Base-by-base conservation (phyloP, 1,140 invertebrate species). In the Parasteatoda tepidariorum region DNA sequence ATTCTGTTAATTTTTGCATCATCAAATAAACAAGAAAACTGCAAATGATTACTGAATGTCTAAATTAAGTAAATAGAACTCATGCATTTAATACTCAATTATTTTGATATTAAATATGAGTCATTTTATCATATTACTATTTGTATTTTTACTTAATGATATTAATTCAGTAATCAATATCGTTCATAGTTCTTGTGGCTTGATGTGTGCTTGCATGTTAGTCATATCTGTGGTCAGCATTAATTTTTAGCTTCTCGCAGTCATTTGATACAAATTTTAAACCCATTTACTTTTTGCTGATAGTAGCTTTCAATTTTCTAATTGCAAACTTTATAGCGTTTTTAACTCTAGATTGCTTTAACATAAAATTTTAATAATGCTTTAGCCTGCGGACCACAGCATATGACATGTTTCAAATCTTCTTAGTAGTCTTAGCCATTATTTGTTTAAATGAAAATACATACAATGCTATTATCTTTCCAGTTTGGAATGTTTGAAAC, bases 401-500 rank as follows among this genome's bases (percentile, higher is more conserved):
- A n/a, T 70, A 82, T 61, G 66, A 18, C 67, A 76, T 24, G 22
- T 18, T 75, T 28, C 6, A 28, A 38, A 28, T 79, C 68, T 68
- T 71, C 2, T 38, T 18, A 33, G 7, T 26, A 57, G 41, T 33
- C 11, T 68, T 62, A 30, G 24, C 9, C 31, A 28, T 28, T 24
- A 18, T 28, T 28, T 41, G 61, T 26, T 5, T 9, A 61, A 34
- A 75, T 61, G 22, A 28, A 24, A 59, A 22, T 3, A 61, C 24
- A 38, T 18, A 26, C 41, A 18, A n/a, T 57, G 59, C 54, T 55
- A 34, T 75, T 67, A 41, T 85, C 54, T 83, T 82, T 81, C 7
- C 55, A 85, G 84, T 85, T 85, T 85, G 84, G 79, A n/a, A 85
- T 85, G 84, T 85, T 85, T 59, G 84, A 85, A 41, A 74, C 79